phyloP scores from a whole-genome alignment of 2,888 invertebrate species.

The Eupeodes latifasciatus region DNA sequence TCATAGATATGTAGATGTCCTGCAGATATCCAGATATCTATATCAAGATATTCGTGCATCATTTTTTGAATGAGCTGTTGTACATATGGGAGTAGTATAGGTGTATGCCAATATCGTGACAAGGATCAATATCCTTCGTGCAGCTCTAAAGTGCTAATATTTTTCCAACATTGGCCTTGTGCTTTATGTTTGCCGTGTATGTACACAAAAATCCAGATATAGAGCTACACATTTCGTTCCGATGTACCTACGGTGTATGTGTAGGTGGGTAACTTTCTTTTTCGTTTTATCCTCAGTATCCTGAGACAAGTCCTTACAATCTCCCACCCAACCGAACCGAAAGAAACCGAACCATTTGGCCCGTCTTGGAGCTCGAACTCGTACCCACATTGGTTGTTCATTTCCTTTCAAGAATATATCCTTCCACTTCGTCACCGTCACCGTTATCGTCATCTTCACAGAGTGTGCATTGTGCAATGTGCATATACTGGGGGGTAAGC shows the following conservation, averaged over 20 bases:
- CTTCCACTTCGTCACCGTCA: constrained; percentile 12
- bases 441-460: neutral
- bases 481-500: neutral
- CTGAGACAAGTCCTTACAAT: constrained; percentile 43
- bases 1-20: neutral
- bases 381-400: constrained; percentile 49
- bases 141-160: constrained; percentile 62
- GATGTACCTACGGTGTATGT: too few species aligned
- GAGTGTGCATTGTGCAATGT: constrained; percentile 18
- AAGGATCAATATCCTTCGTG: constrained; percentile 67
- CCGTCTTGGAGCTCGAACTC: neutral
- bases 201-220: constrained; percentile 25
- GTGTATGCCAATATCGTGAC: constrained; percentile 29
- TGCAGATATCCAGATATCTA: neutral
- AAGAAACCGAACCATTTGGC: neutral
- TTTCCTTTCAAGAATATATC: constrained; percentile 64
- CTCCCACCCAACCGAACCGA: neutral
- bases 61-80: constrained; percentile 15
- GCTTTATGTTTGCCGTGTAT: constrained; percentile 10
- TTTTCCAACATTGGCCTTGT: constrained; percentile 67
- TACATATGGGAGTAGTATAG: neutral
- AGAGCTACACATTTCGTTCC: constrained; percentile 23
- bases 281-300: constrained; percentile 40
- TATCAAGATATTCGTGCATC: constrained; percentile 11
- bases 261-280: constrained; percentile 14